Base-by-base conservation (phyloP, 2,888 invertebrate species). In the Chymomyza amoena region DNA sequence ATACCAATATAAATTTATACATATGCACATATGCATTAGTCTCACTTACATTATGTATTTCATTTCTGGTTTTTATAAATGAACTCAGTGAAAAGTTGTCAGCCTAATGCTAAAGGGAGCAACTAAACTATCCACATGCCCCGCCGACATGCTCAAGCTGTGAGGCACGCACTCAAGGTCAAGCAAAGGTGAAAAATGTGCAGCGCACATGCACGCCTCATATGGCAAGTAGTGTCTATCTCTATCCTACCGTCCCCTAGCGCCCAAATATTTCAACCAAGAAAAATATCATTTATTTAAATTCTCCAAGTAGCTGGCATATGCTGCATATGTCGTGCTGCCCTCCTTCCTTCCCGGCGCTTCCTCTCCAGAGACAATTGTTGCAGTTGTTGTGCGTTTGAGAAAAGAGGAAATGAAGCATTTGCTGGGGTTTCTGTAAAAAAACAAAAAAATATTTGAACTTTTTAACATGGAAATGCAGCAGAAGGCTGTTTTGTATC, bases 111-210 rank as follows among this genome's bases (percentile, higher is more conserved):
- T 64, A 66, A 68, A 28, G 73, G 71, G 76, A 45, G 36, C 9
- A 39, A 60, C 54, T 54, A 59, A 36, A 51, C 56, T 50, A 20
- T 32, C 54, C 20, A 7, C 51, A 54, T 61, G 16, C 54, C 60
- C 57, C 56, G 62, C 51, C 61, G 32, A 32, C 32, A 72, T 45
- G 20, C 20, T 16, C 54, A 18, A 25, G 25, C 57, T 32, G 28
- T 50, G 16, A 57, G 20, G 85, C 82, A 79, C 79, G 80, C 77
- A 77, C 75, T 78, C 73, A 80, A 79, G 83, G 86, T 82, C 82
- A 84, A 75, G 78, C 80, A 84, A 88, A 88, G 88, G 88, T 88
- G 89, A 85, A 83, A 77, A 81, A 87, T 87, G 79, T 84, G 80
- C 81, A 80, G 71, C 69, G 66, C 77, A 81, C 74, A 80, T 84